These are phyloP conservation scores for Podotricha telesiphe DNA, from an alignment of 2,888 invertebrate species.

Conservation along the genomic window DNA sequence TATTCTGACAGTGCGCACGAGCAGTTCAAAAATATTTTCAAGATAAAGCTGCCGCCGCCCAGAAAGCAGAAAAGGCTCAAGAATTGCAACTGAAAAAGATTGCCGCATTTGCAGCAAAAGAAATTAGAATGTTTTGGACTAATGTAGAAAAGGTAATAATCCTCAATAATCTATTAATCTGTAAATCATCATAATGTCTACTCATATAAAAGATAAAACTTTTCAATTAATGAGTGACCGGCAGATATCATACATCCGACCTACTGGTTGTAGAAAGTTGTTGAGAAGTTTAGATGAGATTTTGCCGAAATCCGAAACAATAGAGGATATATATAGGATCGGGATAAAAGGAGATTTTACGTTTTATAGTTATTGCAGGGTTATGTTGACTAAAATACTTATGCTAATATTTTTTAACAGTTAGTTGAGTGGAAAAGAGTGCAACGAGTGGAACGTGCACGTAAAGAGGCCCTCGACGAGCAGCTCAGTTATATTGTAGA, in stretches of 20 bases:
- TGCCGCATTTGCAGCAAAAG: slow-evolving; percentile 95
- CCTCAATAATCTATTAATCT: too few species aligned
- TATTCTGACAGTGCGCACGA: slow-evolving; percentile 86
- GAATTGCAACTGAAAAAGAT: slow-evolving; percentile 93
- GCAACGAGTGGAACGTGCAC: slow-evolving; percentile 95
- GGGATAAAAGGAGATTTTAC: too few species aligned
- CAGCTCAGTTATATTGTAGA: slow-evolving; percentile 99
- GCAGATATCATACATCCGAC: too few species aligned
- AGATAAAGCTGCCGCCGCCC: slow-evolving; percentile 94
- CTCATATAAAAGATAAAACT: too few species aligned
- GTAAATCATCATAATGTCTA: too few species aligned
- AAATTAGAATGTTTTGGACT: slow-evolving; percentile 96
- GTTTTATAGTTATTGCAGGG: too few species aligned
- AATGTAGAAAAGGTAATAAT: slow-evolving; percentile 94
- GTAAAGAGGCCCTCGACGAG: slow-evolving; percentile 96
- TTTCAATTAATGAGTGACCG: too few species aligned
- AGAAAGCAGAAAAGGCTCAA: slow-evolving; percentile 95
- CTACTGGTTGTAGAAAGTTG: too few species aligned
- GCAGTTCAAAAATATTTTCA: slow-evolving; percentile 96
- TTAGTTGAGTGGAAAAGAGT: slow-evolving; percentile 97
- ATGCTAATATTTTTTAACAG: slow-evolving; percentile 62
- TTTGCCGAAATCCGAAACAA: too few species aligned
- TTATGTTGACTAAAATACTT: background rate
- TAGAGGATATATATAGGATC: too few species aligned
- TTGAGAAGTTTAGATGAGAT: too few species aligned